phyloP scores from a whole-genome alignment of 2,113 vertebrate species.

The Lepus timidus region DNA sequence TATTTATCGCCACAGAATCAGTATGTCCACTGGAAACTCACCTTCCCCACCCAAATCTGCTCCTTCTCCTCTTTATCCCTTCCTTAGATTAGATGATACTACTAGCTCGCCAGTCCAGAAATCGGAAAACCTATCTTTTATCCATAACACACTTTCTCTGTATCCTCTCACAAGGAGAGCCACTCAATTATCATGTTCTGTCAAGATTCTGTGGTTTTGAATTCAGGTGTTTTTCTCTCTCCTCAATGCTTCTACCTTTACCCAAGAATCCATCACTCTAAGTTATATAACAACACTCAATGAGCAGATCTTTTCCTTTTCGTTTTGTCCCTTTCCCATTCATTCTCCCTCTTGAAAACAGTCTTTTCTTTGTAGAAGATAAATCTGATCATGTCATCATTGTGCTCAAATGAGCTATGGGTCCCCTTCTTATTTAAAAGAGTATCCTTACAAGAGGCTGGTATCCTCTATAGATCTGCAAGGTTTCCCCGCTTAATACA shows the following conservation, averaged over 20 bases:
- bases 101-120: background rate
- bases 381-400: background rate
- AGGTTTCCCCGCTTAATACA: background rate
- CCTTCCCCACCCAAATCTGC: background rate
- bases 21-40: background rate
- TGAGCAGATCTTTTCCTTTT: background rate
- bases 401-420: background rate
- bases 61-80: background rate
- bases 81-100: background rate
- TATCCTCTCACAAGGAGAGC: background rate
- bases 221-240: background rate
- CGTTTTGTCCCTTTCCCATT: background rate
- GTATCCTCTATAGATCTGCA: background rate
- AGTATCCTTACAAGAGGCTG: background rate
- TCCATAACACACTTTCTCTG: background rate
- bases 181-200: background rate
- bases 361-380: conserved; percentile 29
- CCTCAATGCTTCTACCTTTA: background rate
- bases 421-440: background rate
- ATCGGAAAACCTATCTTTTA: background rate
- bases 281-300: background rate
- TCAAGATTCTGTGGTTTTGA: background rate
- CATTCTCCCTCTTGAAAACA: background rate
- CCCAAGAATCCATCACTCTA: background rate
- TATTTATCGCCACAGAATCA: background rate